phyloP scores from a whole-genome alignment of 2,888 invertebrate genomes.

The Sphaerophoria taeniata region DNA sequence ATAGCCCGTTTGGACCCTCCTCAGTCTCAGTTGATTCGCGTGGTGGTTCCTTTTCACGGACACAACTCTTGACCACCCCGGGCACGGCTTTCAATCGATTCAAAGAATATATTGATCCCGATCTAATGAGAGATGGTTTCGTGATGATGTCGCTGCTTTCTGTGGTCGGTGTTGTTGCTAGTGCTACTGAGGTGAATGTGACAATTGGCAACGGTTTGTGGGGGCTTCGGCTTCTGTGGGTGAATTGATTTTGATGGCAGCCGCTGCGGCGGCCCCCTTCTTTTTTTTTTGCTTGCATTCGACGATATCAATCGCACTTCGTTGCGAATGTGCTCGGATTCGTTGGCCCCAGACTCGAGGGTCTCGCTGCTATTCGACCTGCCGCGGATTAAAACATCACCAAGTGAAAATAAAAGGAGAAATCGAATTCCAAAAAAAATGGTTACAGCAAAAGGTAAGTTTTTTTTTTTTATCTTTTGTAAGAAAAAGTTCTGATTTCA shows the following conservation, averaged over 20 bases:
- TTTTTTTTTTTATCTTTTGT: no score
- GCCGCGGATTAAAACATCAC: no score
- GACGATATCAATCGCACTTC: conserved; percentile 82
- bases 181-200: conserved; percentile 70
- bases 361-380: conserved; percentile 74
- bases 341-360: conserved; percentile 75
- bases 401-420: no score
- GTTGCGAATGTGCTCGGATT: conserved; percentile 78
- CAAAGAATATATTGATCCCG: conserved; percentile 80
- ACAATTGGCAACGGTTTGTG: conserved; percentile 58
- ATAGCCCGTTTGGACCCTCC: conserved; percentile 81
- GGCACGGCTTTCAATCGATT: conserved; percentile 81
- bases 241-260: conserved; percentile 76
- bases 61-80: conserved; percentile 82
- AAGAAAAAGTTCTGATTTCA: no score
- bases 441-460: no score
- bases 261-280: conserved; percentile 80
- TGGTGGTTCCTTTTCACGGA: conserved; percentile 78
- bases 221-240: conserved; percentile 62
- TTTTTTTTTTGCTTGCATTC: conserved; percentile 80
- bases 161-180: conserved; percentile 38
- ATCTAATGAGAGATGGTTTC: conserved; percentile 77
- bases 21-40: conserved; percentile 78
- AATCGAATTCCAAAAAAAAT: no score
- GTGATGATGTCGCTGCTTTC: no score